These are phyloP conservation scores for Neria commutata DNA, from an alignment of 2,888 invertebrate species.

Conservation along the genomic window DNA sequence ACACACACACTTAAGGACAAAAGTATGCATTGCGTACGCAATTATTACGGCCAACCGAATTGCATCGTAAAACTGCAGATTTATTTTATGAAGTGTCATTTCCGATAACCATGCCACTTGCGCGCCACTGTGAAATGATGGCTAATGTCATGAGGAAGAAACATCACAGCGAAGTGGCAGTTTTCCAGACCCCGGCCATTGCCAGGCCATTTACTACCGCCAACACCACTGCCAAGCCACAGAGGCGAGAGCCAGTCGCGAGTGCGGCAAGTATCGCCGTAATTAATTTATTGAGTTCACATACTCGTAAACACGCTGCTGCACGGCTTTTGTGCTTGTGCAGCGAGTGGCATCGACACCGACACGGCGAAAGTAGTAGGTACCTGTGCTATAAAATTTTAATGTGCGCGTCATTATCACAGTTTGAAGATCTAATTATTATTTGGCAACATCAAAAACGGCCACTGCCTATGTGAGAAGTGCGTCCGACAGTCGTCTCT, in stretches of 20 bases:
- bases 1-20: too few species aligned
- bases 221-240: neutral
- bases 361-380: too few species aligned
- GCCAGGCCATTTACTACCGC: neutral
- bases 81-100: slow-evolving; percentile 23
- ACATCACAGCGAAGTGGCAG: neutral
- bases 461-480: too few species aligned
- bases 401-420: slow-evolving; percentile 49
- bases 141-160: slow-evolving; percentile 6
- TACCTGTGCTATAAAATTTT: slow-evolving; percentile 54
- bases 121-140: slow-evolving; percentile 20
- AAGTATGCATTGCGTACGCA: too few species aligned
- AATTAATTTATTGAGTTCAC: slow-evolving; percentile 48
- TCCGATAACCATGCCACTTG: slow-evolving; percentile 16
- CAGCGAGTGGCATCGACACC: neutral
- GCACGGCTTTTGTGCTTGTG: neutral
- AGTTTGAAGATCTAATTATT: slow-evolving; percentile 49
- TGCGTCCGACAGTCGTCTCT: too few species aligned
- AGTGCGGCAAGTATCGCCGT: slow-evolving; percentile 27
- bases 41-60: slow-evolving; percentile 5
- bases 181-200: neutral
- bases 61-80: slow-evolving; percentile 22
- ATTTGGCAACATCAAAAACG: slow-evolving; percentile 4
- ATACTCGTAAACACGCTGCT: neutral
- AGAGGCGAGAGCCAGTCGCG: neutral